Conservation (phyloP, 2,113 vertebrate species). For the Myotis davidii region DNA sequence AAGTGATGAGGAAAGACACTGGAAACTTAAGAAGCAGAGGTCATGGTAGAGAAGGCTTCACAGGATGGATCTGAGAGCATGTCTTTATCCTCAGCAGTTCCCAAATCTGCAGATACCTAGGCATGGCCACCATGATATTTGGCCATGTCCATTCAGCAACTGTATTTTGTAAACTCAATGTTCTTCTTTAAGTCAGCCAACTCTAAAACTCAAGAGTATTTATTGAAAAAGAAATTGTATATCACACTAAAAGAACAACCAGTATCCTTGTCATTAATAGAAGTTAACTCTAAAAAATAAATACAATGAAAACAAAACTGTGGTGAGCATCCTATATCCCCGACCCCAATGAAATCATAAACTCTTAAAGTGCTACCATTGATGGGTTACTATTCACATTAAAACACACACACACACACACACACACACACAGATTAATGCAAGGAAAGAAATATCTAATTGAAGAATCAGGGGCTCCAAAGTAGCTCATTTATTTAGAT, state of each 20-base stretch:
- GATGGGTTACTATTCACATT: background rate
- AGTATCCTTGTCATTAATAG: background rate
- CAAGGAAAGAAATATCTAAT: background rate
- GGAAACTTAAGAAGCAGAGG: background rate
- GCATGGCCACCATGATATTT: background rate
- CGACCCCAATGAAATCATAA: background rate
- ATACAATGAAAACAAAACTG: background rate
- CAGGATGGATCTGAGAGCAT: background rate
- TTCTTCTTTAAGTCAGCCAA: background rate
- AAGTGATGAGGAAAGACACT: background rate
- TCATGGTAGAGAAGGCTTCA: background rate
- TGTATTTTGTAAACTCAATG: background rate
- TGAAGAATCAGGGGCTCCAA: background rate
- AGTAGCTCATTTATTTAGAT: constrained; percentile 1
- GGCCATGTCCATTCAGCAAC: background rate
- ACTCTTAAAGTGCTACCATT: background rate
- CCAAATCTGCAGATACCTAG: background rate
- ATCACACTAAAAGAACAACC: background rate
- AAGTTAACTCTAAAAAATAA: background rate
- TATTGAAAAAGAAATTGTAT: constrained; percentile 7
- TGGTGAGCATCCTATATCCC: background rate
- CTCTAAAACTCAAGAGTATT: constrained; percentile 1
- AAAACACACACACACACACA: too few species aligned
- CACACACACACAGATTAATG: background rate
- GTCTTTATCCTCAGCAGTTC: background rate